Evolutionary conservation across 2,797 vertebrate species (phyloP).

Genomic region (Takifugu rubripes): DNA sequence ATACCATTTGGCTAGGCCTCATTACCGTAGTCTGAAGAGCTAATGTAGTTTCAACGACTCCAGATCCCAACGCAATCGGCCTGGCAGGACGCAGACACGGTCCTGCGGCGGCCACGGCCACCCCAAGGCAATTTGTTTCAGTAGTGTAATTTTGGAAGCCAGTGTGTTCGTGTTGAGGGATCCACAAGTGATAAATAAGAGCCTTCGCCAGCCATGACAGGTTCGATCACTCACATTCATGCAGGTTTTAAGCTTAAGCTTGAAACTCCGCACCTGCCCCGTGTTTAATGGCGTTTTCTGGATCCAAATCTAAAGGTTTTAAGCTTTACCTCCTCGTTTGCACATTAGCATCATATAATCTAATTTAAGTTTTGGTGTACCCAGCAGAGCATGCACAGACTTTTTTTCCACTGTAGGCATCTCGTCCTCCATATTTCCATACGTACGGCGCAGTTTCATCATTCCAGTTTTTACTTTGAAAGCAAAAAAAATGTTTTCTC

Average conservation of each 20-base stretch:
- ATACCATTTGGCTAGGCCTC: constrained; percentile 66
- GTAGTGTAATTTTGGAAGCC: constrained; percentile 70
- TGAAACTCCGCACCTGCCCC: too few species aligned
- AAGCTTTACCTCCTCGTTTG: too few species aligned
- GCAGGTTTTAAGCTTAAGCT: too few species aligned
- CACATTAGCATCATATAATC: not conserved
- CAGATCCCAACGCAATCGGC: constrained; percentile 61
- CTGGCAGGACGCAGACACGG: constrained; percentile 63
- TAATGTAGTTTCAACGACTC: constrained; percentile 69
- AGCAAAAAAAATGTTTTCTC: constrained; percentile 46
- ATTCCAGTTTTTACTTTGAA: constrained; percentile 44
- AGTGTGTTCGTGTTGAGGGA: constrained; percentile 76
- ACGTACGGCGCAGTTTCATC: constrained; percentile 48
- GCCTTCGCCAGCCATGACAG: constrained; percentile 64
- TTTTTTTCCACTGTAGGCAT: constrained; percentile 16
- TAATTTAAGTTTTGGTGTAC: not conserved
- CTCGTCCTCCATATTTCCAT: constrained; percentile 58
- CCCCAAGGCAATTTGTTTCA: constrained; percentile 76
- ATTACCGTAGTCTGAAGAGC: constrained; percentile 68
- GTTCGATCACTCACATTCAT: too few species aligned
- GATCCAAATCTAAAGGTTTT: too few species aligned
- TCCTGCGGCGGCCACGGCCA: constrained; percentile 63
- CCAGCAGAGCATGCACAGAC: constrained; percentile 28
- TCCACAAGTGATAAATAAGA: constrained; percentile 73
- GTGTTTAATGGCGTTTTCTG: too few species aligned